These are phyloP conservation scores for Rhinatrema bivittatum DNA, from an alignment of 2,797 vertebrate genomes.

Conservation along the genomic window DNA sequence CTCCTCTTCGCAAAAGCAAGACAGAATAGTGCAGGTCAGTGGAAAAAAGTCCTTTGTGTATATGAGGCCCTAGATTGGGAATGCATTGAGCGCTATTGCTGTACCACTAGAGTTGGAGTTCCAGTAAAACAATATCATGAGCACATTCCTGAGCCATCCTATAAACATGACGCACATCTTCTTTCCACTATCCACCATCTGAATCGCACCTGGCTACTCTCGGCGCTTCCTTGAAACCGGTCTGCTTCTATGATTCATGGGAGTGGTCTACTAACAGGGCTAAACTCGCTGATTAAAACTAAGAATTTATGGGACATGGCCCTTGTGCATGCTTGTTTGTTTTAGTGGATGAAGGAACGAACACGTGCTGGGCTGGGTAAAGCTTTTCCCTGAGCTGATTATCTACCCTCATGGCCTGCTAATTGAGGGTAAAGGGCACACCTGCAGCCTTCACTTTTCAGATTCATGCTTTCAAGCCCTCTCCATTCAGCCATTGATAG, in stretches of 20 bases:
- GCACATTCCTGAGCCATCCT: too few species aligned
- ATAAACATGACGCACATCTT: too few species aligned
- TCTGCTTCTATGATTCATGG: constrained; percentile 21
- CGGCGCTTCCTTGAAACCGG: constrained; percentile 21
- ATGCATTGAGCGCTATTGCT: too few species aligned
- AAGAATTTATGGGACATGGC: constrained; percentile 9
- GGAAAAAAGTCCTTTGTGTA: too few species aligned
- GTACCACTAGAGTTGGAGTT: too few species aligned
- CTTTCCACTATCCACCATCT: constrained; percentile 18
- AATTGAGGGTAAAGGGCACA: constrained; percentile 9
- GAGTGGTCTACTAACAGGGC: constrained; percentile 22
- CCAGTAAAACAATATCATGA: too few species aligned
- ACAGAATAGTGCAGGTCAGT: too few species aligned
- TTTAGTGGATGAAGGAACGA: neutral
- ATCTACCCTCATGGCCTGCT: constrained; percentile 6
- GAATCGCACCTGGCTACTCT: constrained; percentile 19
- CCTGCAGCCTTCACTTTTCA: neutral
- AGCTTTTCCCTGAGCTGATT: constrained; percentile 20
- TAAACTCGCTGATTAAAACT: constrained; percentile 11
- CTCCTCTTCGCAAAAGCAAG: too few species aligned
- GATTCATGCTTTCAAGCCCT: constrained; percentile 1
- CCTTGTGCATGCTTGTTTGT: neutral
- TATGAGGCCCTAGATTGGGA: too few species aligned
- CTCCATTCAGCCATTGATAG: constrained; percentile 17
- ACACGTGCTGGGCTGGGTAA: neutral